Percentiles rank a stretch among this genome's conserved stretches.
These are phyloP conservation scores for Phenacoccus solenopsis DNA, from an alignment of 1,140 invertebrate genomes.

Conservation along the genomic window DNA sequence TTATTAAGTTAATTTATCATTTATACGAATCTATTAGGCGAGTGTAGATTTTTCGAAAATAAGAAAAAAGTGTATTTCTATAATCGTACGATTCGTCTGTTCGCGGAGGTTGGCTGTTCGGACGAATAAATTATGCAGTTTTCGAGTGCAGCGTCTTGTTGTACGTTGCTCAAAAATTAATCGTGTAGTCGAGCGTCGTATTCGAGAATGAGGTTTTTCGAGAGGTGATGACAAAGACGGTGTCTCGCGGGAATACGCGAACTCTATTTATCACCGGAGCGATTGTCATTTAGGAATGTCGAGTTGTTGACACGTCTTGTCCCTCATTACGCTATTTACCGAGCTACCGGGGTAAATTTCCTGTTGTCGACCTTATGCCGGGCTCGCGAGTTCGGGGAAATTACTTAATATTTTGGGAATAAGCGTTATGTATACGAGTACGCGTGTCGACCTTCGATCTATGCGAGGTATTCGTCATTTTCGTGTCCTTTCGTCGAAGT, in stretches of 20 bases:
- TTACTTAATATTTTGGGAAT: slow-evolving; percentile 16
- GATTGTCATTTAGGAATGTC: neutral
- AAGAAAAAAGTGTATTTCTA: too few relatives aligned
- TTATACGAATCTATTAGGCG: neutral
- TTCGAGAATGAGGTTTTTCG: neutral
- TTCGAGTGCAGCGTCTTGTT: neutral
- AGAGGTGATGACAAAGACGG: neutral
- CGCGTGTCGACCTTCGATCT: neutral
- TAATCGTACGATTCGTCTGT: too few relatives aligned
- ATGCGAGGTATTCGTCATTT: neutral
- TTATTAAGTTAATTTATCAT: slow-evolving; percentile 7
- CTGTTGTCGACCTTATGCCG: neutral
- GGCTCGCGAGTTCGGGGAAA: neutral
- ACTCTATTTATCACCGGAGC: neutral
- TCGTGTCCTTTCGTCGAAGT: too few relatives aligned
- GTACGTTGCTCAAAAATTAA: too few relatives aligned
- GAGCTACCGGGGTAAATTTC: neutral
- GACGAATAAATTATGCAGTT: neutral
- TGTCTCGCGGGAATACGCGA: neutral
- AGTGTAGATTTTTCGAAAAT: too few relatives aligned
- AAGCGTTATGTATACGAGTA: slow-evolving; percentile 6
- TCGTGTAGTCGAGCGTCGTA: too few relatives aligned
- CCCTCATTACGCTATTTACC: neutral
- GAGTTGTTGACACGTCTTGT: neutral
- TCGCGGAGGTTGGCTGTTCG: too few relatives aligned